Percentiles rank a stretch among this genome's conserved stretches.
These are phyloP conservation scores for Tyto alba DNA, from an alignment of 2,113 vertebrate genomes.

Conservation along the genomic window DNA sequence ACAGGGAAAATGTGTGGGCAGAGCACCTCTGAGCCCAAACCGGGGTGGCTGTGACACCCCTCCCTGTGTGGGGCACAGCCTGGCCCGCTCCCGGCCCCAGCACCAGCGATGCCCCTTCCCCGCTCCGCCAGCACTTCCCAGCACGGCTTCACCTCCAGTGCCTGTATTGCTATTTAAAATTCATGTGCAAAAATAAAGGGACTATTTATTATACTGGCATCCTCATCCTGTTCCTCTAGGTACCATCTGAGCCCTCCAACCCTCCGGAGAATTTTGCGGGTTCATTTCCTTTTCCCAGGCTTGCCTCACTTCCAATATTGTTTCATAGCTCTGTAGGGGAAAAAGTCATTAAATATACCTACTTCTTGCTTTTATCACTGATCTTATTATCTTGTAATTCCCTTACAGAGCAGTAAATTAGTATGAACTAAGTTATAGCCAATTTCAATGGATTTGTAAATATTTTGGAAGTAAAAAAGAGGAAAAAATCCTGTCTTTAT, in stretches of 20 bases:
- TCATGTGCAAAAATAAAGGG: neutral
- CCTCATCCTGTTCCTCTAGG: neutral
- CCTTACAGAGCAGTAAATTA: neutral
- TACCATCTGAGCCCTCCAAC: neutral
- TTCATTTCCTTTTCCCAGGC: neutral
- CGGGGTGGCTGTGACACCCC: neutral
- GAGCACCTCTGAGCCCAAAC: neutral
- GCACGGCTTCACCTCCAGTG: neutral
- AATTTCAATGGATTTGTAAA: conserved; percentile 26
- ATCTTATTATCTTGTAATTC: conserved; percentile 6
- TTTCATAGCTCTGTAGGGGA: neutral
- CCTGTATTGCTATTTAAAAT: neutral
- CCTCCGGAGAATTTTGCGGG: neutral
- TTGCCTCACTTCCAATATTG: neutral
- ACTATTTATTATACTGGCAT: neutral
- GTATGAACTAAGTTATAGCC: neutral
- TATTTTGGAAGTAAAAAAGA: neutral
- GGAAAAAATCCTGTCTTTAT: neutral
- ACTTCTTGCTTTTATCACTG: neutral
- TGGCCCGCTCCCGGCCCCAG: neutral
- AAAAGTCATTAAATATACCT: neutral
- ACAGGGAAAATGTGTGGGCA: neutral
- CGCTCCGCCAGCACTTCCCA: accelerated
- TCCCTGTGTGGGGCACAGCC: neutral
- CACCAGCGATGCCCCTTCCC: neutral